Evolutionary conservation across 2,113 vertebrate genomes (phyloP).

Genomic region (Neolamprologus sp.): DNA sequence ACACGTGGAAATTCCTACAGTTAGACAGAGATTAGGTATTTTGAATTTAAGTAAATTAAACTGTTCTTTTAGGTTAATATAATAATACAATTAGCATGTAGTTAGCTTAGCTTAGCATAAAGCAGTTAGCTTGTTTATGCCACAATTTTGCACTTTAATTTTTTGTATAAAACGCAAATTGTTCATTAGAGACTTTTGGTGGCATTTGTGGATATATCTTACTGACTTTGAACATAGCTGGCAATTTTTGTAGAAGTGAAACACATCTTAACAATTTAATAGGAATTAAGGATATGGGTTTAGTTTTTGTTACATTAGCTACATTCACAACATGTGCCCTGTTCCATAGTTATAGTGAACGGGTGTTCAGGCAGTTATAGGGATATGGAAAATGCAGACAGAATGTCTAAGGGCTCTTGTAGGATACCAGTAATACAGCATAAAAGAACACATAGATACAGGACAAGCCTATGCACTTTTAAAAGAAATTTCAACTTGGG

Average conservation of each 20-base stretch:
- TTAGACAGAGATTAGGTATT: background rate
- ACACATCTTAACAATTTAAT: background rate
- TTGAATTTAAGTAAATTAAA: background rate
- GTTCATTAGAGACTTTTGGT: background rate
- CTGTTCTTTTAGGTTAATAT: background rate
- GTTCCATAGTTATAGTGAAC: background rate
- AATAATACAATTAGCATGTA: background rate
- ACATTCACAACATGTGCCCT: background rate
- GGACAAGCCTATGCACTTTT: background rate
- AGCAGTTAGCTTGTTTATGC: background rate
- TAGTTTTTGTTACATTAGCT: background rate
- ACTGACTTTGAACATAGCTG: background rate
- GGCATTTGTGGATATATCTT: background rate
- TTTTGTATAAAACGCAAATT: background rate
- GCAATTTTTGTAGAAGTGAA: background rate
- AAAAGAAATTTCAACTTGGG: background rate
- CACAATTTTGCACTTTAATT: background rate
- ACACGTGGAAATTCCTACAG: conserved; percentile 91
- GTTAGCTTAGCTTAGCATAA: background rate
- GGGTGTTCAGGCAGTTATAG: background rate
- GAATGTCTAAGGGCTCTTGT: background rate
- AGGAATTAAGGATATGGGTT: background rate
- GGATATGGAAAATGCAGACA: background rate
- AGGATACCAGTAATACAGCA: background rate
- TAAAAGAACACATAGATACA: background rate